Percentiles rank a stretch among this genome's conserved stretches.
phyloP scores from a whole-genome alignment of 2,888 invertebrate genomes.

The Papilio elwesi region DNA sequence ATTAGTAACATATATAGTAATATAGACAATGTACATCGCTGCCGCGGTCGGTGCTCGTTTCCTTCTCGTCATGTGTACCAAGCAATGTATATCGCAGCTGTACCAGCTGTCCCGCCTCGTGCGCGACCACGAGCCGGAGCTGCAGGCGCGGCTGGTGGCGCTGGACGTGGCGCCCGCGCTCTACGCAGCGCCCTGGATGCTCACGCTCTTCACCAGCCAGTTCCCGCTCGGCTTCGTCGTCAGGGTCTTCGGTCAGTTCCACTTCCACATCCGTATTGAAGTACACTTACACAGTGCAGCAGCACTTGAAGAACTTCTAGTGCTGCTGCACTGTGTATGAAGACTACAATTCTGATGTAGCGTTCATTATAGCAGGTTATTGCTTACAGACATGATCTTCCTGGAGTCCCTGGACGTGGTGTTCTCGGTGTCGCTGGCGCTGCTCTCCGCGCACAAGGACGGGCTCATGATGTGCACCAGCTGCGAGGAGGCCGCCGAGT shows the following conservation, averaged over 20 bases:
- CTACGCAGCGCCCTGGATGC: constrained; percentile 98
- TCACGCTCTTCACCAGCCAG: constrained; percentile 97
- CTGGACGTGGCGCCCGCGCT: constrained; percentile 97
- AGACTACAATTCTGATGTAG: no score
- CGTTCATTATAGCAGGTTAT: neutral
- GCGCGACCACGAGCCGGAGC: constrained; percentile 93
- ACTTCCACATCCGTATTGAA: neutral
- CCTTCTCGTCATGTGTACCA: neutral
- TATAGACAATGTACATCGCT: no score
- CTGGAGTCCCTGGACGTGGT: constrained; percentile 95
- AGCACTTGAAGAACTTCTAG: no score
- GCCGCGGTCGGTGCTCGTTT: neutral
- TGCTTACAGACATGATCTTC: constrained; percentile 91
- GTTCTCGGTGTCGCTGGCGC: constrained; percentile 93
- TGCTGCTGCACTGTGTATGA: no score
- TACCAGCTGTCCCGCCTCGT: constrained; percentile 97
- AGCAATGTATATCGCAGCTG: constrained; percentile 81
- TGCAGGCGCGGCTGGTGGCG: constrained; percentile 93
- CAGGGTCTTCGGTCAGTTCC: constrained; percentile 91
- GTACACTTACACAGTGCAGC: neutral
- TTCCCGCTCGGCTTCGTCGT: constrained; percentile 98
- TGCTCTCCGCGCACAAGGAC: constrained; percentile 93
- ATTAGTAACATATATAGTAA: no score
- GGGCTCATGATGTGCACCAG: constrained; percentile 92
- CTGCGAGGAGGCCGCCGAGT: constrained; percentile 97